Percentiles rank a stretch among this genome's conserved stretches.
These are phyloP conservation scores for Drosophila guanche DNA, from an alignment of 1,140 invertebrate species.

Conservation along the genomic window DNA sequence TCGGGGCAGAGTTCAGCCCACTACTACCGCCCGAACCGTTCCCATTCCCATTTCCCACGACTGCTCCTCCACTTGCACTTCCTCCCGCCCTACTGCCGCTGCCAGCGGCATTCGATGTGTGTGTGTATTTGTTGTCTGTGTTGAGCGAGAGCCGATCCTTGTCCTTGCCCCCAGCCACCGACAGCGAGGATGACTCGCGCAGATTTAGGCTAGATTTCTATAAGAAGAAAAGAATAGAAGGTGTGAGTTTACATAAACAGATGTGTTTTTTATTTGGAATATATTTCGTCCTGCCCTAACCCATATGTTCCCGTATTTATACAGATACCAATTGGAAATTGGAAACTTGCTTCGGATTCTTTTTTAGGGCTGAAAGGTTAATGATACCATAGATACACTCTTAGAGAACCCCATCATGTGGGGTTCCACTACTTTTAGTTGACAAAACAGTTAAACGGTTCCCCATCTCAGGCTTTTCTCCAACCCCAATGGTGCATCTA, in stretches of 20 bases:
- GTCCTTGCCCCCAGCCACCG: constrained; percentile 53
- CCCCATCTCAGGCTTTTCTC: no score
- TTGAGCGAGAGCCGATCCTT: constrained; percentile 77
- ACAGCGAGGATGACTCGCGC: constrained; percentile 62
- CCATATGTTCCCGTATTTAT: no score
- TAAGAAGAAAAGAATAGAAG: background rate
- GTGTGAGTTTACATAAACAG: background rate
- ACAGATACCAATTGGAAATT: no score
- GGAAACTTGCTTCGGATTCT: no score
- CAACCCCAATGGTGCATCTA: no score
- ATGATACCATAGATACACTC: no score
- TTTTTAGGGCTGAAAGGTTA: no score
- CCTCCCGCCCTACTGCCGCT: constrained; percentile 18
- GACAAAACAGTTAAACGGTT: no score
- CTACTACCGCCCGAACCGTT: constrained; percentile 9
- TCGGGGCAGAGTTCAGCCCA: constrained; percentile 56
- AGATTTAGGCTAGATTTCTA: constrained; percentile 83
- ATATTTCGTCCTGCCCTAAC: no score
- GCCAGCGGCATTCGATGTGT: constrained; percentile 41
- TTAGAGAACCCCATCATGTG: no score
- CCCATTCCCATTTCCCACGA: background rate
- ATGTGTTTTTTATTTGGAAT: background rate
- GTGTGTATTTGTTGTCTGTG: constrained; percentile 80
- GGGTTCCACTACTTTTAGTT: no score
- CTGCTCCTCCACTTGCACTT: background rate